Evolutionary conservation across 1,140 invertebrate species (phyloP).

Genomic region (Drosophila triauraria): DNA sequence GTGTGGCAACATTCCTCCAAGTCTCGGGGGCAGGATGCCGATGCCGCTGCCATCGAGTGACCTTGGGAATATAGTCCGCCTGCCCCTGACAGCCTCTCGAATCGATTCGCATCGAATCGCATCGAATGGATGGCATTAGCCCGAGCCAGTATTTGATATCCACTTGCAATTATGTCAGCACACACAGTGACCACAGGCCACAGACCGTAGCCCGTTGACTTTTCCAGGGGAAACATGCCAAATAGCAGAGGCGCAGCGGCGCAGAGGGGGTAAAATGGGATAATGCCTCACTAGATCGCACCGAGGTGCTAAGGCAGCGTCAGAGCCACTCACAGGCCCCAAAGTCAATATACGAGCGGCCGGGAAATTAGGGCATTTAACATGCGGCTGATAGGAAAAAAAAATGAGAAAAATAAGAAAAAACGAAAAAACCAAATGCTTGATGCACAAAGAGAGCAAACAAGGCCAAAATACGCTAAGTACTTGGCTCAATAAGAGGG

Average conservation of each 20-base stretch:
- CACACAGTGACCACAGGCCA: constrained; percentile 18
- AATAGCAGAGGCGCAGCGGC: background rate
- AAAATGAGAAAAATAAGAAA: constrained; percentile 34
- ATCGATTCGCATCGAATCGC: background rate
- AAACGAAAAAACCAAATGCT: background rate
- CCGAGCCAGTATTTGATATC: constrained; percentile 39
- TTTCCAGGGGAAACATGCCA: background rate
- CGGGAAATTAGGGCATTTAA: constrained; percentile 77
- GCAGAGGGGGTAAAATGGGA: background rate
- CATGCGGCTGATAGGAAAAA: constrained; percentile 60
- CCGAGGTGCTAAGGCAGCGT: constrained; percentile 59
- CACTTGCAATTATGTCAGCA: constrained; percentile 49
- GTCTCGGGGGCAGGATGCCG: background rate
- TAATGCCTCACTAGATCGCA: constrained; percentile 42
- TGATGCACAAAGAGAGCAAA: constrained; percentile 30
- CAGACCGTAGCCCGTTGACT: constrained; percentile 20
- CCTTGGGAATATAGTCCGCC: constrained; percentile 17
- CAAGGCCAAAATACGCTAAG: constrained; percentile 57
- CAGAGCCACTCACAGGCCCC: constrained; percentile 9
- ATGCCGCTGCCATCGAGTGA: background rate
- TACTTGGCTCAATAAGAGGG: constrained; percentile 48
- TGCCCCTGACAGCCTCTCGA: constrained; percentile 46
- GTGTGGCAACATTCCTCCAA: background rate
- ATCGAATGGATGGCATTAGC: constrained; percentile 16
- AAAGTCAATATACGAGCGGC: constrained; percentile 34